Conservation (phyloP, 2,888 invertebrate genomes). For the Nasonovia ribisnigri region DNA sequence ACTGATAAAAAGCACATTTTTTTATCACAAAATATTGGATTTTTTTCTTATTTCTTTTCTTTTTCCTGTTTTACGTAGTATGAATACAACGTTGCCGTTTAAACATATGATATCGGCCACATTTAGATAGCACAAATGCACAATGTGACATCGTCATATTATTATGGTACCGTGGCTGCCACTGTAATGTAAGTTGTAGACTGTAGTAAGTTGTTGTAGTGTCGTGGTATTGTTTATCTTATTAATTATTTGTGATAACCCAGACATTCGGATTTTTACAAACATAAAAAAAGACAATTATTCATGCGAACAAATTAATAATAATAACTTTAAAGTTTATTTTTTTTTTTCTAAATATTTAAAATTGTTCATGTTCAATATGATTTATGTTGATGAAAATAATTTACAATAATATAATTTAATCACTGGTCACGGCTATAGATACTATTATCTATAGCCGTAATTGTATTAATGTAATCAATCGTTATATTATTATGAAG, state of each 20-base stretch:
- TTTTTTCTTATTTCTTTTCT: conserved; percentile 18
- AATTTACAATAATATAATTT: neutral
- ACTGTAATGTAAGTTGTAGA: too few relatives aligned
- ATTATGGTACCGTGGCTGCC: neutral
- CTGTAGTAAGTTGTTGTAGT: too few relatives aligned
- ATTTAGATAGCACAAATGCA: conserved; percentile 51
- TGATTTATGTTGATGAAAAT: neutral
- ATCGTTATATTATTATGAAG: too few relatives aligned
- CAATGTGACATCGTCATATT: neutral
- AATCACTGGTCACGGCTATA: neutral
- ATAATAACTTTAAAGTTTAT: neutral
- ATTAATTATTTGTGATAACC: neutral
- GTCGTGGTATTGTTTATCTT: neutral
- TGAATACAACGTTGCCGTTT: conserved; percentile 51
- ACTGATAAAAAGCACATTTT: conserved; percentile 66
- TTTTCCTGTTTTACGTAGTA: conserved; percentile 46
- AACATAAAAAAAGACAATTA: neutral
- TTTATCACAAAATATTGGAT: conserved; percentile 64
- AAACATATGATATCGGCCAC: conserved; percentile 38
- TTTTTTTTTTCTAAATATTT: neutral
- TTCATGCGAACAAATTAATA: neutral
- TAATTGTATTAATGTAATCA: too few relatives aligned
- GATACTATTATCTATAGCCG: too few relatives aligned
- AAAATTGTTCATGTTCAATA: neutral
- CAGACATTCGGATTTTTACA: neutral